Evolutionary conservation across 30 jellyfish, hydroid and myxozoan species (phyloP).

Genomic region (Phacellophora camtschatica): DNA sequence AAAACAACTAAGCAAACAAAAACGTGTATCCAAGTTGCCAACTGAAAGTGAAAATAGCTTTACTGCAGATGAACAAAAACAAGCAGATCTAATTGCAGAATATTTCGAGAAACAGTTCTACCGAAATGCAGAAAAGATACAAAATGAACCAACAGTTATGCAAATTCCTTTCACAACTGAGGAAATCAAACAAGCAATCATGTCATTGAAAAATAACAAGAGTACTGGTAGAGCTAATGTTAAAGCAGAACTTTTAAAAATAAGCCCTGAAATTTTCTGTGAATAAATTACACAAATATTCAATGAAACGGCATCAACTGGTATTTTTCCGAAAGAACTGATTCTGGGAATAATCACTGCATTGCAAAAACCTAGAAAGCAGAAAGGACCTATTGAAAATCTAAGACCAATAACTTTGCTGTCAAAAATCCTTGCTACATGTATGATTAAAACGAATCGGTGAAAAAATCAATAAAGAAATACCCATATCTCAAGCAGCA

Average conservation of each 20-base stretch:
- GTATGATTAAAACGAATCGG: neutral
- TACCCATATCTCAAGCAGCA: neutral
- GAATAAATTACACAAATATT: neutral
- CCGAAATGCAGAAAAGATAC: slow-evolving; percentile 1
- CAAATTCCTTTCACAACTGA: slow-evolving; percentile 14
- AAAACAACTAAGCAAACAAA: neutral
- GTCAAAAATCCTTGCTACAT: neutral
- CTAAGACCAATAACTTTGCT: neutral
- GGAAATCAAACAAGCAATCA: slow-evolving; percentile 1
- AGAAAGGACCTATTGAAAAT: neutral
- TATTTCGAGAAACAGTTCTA: slow-evolving; percentile 18
- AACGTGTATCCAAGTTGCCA: neutral
- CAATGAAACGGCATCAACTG: slow-evolving; percentile 1
- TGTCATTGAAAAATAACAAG: neutral
- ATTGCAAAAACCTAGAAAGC: neutral
- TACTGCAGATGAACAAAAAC: slow-evolving; percentile 11
- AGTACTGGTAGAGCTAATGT: neutral
- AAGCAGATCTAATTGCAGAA: slow-evolving; percentile 2
- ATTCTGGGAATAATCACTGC: neutral
- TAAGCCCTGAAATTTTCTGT: neutral
- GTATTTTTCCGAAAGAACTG: neutral
- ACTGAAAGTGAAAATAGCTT: neutral
- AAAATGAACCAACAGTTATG: slow-evolving; percentile 22
- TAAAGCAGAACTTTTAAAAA: slow-evolving; percentile 4
- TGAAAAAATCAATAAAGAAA: neutral